A percentile compares a stretch with the other conserved stretches of the same genome.
These are phyloP conservation scores for Cryptoprocta ferox DNA, from an alignment of 2,797 vertebrate species.

Conservation along the genomic window DNA sequence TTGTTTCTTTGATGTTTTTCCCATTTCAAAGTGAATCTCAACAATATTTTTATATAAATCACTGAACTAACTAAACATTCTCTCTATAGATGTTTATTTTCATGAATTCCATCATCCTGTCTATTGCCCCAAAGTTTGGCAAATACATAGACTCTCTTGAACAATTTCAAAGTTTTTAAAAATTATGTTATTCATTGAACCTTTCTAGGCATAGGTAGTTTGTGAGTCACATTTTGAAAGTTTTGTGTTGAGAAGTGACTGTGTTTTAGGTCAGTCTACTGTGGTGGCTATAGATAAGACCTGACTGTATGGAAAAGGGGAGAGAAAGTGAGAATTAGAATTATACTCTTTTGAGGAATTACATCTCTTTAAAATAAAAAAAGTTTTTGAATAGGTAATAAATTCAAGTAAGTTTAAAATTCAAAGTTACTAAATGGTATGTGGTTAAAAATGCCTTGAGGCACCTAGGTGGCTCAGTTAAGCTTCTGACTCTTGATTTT, in stretches of 20 bases:
- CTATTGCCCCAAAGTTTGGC: background rate
- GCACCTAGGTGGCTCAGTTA: no score
- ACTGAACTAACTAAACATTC: background rate
- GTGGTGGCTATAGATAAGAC: background rate
- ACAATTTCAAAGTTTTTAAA: conserved; percentile 7
- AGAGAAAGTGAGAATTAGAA: background rate
- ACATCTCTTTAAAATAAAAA: background rate
- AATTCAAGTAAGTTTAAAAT: background rate
- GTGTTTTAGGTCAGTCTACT: background rate
- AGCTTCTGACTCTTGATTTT: no score
- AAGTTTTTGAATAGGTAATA: background rate
- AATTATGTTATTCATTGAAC: background rate
- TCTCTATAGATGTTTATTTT: background rate
- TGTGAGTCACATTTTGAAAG: conserved; percentile 8
- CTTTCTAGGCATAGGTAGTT: background rate
- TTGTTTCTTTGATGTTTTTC: conserved; percentile 27
- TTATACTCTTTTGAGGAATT: background rate
- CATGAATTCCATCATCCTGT: background rate
- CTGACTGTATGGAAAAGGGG: background rate
- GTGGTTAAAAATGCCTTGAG: background rate
- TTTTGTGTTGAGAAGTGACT: background rate
- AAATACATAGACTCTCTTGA: background rate
- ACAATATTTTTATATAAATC: background rate
- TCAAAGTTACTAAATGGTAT: background rate
- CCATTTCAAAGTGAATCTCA: conserved; percentile 34